These are phyloP conservation scores for Tetramorium parvispinum DNA, from an alignment of 1,140 invertebrate genomes.

Conservation along the genomic window DNA sequence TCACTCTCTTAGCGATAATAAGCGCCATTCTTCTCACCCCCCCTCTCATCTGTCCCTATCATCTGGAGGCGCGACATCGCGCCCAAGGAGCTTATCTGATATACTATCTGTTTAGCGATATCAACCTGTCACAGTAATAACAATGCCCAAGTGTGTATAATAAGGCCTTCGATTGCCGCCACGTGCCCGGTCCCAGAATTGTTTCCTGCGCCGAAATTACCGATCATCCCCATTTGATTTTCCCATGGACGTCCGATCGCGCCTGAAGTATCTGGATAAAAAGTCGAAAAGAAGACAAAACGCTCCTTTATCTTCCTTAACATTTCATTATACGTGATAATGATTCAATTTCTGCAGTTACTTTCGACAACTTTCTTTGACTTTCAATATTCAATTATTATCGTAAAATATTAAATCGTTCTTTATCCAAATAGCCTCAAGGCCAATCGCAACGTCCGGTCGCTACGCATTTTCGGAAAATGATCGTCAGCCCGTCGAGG, in stretches of 20 bases:
- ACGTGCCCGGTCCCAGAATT: slow-evolving; percentile 58
- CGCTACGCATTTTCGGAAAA: not conserved
- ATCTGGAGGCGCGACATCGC: slow-evolving; percentile 36
- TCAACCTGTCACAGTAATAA: slow-evolving; percentile 83
- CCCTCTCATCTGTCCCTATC: slow-evolving; percentile 26
- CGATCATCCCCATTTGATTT: not conserved
- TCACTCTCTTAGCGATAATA: slow-evolving; percentile 60
- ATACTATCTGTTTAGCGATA: slow-evolving; percentile 82
- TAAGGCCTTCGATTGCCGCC: slow-evolving; percentile 83
- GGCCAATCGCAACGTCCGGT: not conserved
- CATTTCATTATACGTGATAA: not conserved
- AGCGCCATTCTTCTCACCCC: slow-evolving; percentile 12
- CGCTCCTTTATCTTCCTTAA: not conserved
- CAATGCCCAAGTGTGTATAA: slow-evolving; percentile 85
- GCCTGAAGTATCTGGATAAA: slow-evolving; percentile 16
- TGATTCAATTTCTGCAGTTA: not conserved
- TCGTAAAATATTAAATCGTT: not conserved
- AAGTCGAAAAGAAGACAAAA: not conserved
- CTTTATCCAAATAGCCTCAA: slow-evolving; percentile 11
- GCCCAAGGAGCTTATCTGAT: slow-evolving; percentile 70
- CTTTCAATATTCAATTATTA: not conserved
- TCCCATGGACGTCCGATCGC: not conserved
- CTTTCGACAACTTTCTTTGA: not conserved
- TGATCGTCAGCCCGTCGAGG: not conserved
- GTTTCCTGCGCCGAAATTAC: slow-evolving; percentile 31